These are phyloP conservation scores for Operophtera brumata DNA, from an alignment of 2,888 invertebrate genomes.

Conservation along the genomic window DNA sequence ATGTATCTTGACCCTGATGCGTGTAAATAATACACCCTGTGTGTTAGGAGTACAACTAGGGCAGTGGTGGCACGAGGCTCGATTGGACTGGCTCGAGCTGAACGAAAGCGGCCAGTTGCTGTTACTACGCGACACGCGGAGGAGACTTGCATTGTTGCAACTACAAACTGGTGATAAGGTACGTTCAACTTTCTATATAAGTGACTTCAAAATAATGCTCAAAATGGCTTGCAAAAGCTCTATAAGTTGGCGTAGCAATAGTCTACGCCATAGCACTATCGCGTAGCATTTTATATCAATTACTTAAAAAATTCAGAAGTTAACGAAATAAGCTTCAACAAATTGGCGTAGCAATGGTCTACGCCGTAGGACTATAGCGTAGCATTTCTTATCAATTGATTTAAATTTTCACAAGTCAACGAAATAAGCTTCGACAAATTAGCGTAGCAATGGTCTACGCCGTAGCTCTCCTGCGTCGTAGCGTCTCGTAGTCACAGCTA, in stretches of 20 bases:
- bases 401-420: too few species aligned
- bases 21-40: too few species aligned
- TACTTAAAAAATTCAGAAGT: neutral
- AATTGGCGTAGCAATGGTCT: neutral
- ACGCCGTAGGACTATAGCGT: neutral
- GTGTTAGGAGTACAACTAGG: constrained; percentile 81
- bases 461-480: constrained; percentile 10
- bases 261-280: constrained; percentile 13
- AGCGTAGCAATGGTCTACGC: constrained; percentile 10
- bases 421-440: neutral
- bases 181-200: neutral
- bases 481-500: neutral
- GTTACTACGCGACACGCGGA: constrained; percentile 93
- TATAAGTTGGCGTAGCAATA: neutral
- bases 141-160: constrained; percentile 83
- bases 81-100: constrained; percentile 98
- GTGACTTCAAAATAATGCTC: neutral
- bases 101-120: constrained; percentile 96
- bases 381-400: too few species aligned
- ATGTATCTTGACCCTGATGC: too few species aligned
- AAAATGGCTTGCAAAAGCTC: too few species aligned
- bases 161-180: constrained; percentile 80
- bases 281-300: neutral
- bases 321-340: neutral
- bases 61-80: constrained; percentile 94